Evolutionary conservation across 2,797 vertebrate species (phyloP).

Genomic region (Poeciliopsis infans): DNA sequence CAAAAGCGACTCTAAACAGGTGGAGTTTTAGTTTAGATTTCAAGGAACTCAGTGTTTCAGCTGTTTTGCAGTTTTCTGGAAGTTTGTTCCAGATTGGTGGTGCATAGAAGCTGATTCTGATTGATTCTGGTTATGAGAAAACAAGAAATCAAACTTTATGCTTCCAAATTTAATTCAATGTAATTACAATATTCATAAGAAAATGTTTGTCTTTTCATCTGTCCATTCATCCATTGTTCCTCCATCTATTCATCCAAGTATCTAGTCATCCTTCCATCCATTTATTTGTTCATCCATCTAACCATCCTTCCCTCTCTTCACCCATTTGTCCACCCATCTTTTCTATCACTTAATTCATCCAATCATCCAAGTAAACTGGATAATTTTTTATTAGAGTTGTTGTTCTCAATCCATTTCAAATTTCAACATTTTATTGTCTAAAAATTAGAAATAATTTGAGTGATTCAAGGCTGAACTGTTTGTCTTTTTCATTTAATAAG

Average conservation of each 20-base stretch:
- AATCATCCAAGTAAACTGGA: neutral
- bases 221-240: neutral
- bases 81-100: no score
- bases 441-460: neutral
- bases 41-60: no score
- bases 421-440: neutral
- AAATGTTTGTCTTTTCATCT: neutral
- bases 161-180: neutral
- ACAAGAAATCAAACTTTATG: neutral
- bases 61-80: no score
- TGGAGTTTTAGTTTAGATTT: no score
- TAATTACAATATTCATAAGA: neutral
- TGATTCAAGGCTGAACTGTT: neutral
- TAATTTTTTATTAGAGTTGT: neutral
- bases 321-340: neutral
- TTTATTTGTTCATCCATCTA: neutral
- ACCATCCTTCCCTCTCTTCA: neutral
- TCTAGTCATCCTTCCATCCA: neutral
- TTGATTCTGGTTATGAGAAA: no score
- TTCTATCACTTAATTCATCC: neutral
- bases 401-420: neutral
- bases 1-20: no score
- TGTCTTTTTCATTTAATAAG: neutral
- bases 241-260: neutral
- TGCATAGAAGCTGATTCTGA: no score